Evolutionary conservation across 2,888 invertebrate genomes (phyloP).

Genomic region (Arctia plantaginis): DNA sequence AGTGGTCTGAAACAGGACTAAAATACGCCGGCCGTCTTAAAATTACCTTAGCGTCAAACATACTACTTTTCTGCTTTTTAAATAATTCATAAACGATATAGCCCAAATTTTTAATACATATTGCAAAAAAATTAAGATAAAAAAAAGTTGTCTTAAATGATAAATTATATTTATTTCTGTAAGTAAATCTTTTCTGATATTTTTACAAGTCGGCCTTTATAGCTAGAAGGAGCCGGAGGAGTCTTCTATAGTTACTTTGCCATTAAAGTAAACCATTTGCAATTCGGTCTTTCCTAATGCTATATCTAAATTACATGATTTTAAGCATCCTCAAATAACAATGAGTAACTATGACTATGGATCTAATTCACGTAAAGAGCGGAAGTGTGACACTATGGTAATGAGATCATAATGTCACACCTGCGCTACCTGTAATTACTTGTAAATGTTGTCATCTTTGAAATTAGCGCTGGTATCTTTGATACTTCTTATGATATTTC

Average conservation of each 20-base stretch:
- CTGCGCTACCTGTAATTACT: background rate
- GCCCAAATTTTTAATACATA: no score
- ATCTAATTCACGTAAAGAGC: background rate
- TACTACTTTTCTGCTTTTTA: no score
- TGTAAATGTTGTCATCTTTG: background rate
- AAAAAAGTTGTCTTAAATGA: no score
- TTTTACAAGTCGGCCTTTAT: no score
- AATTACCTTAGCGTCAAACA: no score
- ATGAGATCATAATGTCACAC: background rate
- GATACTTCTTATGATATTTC: conserved; percentile 8
- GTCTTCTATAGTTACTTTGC: background rate
- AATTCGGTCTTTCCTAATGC: background rate
- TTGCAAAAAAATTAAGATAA: no score
- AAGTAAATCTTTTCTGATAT: no score
- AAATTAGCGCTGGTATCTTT: background rate
- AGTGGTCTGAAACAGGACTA: background rate
- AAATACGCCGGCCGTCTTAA: no score
- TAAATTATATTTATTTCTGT: no score
- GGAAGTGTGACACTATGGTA: background rate
- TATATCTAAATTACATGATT: background rate
- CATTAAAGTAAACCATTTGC: background rate
- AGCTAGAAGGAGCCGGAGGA: no score
- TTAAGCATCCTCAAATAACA: background rate
- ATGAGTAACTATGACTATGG: background rate
- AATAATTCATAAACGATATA: no score